Evolutionary conservation across 2,888 invertebrate species (phyloP).

Genomic region (Pogonocherus hispidulus): DNA sequence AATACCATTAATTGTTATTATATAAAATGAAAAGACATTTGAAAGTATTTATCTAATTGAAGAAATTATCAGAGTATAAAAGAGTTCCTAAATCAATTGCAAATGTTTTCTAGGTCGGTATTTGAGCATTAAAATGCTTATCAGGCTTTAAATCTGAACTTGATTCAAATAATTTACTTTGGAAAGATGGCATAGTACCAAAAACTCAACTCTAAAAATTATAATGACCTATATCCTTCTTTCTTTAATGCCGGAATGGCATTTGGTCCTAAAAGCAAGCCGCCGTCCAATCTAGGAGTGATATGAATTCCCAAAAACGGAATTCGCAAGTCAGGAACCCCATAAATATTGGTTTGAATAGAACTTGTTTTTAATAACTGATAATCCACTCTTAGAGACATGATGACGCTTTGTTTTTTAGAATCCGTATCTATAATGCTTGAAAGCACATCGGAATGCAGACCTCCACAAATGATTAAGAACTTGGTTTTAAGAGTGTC

Average conservation of each 20-base stretch:
- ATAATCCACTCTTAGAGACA: conserved; percentile 96
- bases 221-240: conserved; percentile 86
- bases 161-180: too few relatives aligned
- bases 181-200: too few relatives aligned
- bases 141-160: too few relatives aligned
- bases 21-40: too few relatives aligned
- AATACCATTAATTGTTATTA: too few relatives aligned
- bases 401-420: conserved; percentile 83
- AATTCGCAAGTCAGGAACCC: conserved; percentile 96
- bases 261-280: conserved; percentile 93
- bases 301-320: conserved; percentile 97
- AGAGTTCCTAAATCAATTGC: too few relatives aligned
- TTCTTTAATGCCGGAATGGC: conserved; percentile 92
- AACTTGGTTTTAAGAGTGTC: conserved; percentile 75
- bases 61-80: too few relatives aligned
- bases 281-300: conserved; percentile 93
- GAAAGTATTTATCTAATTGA: too few relatives aligned
- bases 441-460: conserved; percentile 91
- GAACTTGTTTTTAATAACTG: conserved; percentile 83
- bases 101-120: too few relatives aligned
- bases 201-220: conserved; percentile 51
- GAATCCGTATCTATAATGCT: conserved; percentile 74
- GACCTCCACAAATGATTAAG: conserved; percentile 91
- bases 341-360: conserved; percentile 93
- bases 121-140: too few relatives aligned